Conservation (phyloP, 2,888 invertebrate genomes). For the Drosophila borealis region DNA sequence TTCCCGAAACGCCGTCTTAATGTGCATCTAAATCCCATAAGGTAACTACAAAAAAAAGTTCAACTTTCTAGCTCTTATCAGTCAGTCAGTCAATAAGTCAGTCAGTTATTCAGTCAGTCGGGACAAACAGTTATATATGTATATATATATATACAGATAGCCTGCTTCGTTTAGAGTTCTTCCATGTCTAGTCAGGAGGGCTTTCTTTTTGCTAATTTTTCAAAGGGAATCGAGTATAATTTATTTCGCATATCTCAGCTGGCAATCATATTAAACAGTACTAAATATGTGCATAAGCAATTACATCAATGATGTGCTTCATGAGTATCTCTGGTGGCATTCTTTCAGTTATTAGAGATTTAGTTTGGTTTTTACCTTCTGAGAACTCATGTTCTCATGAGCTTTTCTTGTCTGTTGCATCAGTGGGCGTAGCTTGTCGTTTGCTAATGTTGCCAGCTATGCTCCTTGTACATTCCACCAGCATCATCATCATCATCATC, state of each 20-base stretch:
- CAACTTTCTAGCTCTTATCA: no score
- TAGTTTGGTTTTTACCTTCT: slow-evolving; percentile 12
- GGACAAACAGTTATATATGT: no score
- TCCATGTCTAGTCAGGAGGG: no score
- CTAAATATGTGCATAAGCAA: slow-evolving; percentile 13
- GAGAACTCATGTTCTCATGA: slow-evolving; percentile 28
- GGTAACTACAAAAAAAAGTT: no score
- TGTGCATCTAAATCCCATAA: no score
- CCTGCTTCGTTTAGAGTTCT: no score
- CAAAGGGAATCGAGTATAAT: not conserved
- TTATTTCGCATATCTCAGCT: not conserved
- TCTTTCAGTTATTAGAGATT: slow-evolving; percentile 11
- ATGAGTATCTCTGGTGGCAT: not conserved
- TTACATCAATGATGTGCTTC: slow-evolving; percentile 3
- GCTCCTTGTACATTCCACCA: slow-evolving; percentile 26
- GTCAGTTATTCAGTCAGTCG: no score
- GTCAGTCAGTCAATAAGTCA: no score
- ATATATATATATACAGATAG: no score
- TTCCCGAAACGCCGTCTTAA: no score
- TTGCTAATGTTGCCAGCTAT: slow-evolving; percentile 35
- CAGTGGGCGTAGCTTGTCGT: slow-evolving; percentile 53
- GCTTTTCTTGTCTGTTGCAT: slow-evolving; percentile 43
- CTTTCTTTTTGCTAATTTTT: not conserved
- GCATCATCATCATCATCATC: slow-evolving; percentile 15
- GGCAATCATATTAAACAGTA: not conserved